Percentiles rank a stretch among this genome's conserved stretches.
These are phyloP conservation scores for Melieria picta DNA, from an alignment of 2,888 invertebrate genomes.

Conservation along the genomic window DNA sequence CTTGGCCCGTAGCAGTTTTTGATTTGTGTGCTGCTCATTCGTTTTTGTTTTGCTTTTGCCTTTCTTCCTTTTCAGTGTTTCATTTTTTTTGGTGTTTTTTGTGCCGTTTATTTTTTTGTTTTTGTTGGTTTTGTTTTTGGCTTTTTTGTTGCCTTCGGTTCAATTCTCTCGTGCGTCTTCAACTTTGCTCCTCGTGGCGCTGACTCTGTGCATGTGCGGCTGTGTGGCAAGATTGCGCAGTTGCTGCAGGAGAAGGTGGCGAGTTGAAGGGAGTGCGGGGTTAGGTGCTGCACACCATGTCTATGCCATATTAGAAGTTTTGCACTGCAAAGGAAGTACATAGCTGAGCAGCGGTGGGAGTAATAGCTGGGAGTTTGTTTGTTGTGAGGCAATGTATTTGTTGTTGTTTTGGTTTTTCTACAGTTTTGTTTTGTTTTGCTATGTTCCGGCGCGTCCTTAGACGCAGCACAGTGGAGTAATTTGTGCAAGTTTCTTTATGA, in stretches of 20 bases:
- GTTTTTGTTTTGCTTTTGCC: constrained; percentile 44
- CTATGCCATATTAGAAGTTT: too few relatives aligned
- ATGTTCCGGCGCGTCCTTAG: background rate
- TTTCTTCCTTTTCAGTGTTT: constrained; percentile 16
- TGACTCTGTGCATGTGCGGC: background rate
- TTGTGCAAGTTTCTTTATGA: too few relatives aligned
- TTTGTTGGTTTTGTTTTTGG: constrained; percentile 13
- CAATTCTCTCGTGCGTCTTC: constrained; percentile 27
- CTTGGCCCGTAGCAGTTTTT: constrained; percentile 61
- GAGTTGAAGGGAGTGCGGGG: too few relatives aligned
- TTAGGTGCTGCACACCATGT: background rate
- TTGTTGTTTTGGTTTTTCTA: too few relatives aligned
- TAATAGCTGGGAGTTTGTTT: too few relatives aligned
- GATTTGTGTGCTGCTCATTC: constrained; percentile 59
- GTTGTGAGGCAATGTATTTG: too few relatives aligned
- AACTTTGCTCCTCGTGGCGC: background rate
- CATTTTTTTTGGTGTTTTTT: constrained; percentile 18
- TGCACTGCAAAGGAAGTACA: too few relatives aligned
- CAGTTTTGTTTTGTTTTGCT: background rate
- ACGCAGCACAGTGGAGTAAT: constrained; percentile 10
- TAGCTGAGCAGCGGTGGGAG: too few relatives aligned
- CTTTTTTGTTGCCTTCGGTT: constrained; percentile 2
- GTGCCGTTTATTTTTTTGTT: constrained; percentile 23
- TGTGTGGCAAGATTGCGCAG: background rate
- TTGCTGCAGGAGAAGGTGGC: too few relatives aligned